A percentile compares a stretch with the other conserved stretches of the same genome.
These are phyloP conservation scores for Batillaria attramentaria DNA, from an alignment of 1,140 invertebrate genomes.

Conservation along the genomic window DNA sequence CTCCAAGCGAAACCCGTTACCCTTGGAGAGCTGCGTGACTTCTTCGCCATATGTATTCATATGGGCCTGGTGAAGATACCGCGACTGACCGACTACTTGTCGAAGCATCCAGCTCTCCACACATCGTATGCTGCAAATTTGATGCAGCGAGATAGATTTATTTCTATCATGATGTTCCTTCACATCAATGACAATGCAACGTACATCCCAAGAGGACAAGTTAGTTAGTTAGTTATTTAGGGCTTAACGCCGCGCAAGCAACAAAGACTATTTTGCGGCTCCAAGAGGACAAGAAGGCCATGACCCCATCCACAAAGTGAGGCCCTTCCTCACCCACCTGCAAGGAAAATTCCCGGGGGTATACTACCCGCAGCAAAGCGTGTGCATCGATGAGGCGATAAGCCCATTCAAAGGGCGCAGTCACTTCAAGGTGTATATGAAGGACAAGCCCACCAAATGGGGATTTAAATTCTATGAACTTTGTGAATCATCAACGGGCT, in stretches of 20 bases:
- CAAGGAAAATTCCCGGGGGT: not conserved
- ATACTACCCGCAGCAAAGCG: not conserved
- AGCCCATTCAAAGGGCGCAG: not conserved
- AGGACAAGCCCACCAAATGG: conserved; percentile 21
- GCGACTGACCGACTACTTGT: not conserved
- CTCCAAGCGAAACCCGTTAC: too few relatives aligned
- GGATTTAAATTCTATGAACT: conserved; percentile 15
- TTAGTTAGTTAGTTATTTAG: too few relatives aligned
- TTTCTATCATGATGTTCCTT: not conserved
- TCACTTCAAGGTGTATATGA: conserved; percentile 2
- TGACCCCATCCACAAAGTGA: conserved; percentile 3
- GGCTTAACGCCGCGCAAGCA: too few relatives aligned
- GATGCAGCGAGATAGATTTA: not conserved
- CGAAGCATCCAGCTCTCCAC: not conserved
- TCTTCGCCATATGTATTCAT: not conserved
- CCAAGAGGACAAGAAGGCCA: not conserved
- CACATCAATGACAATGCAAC: not conserved
- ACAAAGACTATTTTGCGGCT: too few relatives aligned
- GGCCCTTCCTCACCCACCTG: not conserved
- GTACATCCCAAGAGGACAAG: not conserved
- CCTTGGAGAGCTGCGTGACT: too few relatives aligned
- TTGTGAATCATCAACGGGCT: not conserved
- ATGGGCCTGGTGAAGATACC: not conserved
- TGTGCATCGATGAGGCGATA: not conserved
- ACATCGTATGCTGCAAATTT: not conserved